A percentile compares a stretch with the other conserved stretches of the same genome.
Evolutionary conservation across 2,888 invertebrate species (phyloP).

Genomic region (Plebejus argus): DNA sequence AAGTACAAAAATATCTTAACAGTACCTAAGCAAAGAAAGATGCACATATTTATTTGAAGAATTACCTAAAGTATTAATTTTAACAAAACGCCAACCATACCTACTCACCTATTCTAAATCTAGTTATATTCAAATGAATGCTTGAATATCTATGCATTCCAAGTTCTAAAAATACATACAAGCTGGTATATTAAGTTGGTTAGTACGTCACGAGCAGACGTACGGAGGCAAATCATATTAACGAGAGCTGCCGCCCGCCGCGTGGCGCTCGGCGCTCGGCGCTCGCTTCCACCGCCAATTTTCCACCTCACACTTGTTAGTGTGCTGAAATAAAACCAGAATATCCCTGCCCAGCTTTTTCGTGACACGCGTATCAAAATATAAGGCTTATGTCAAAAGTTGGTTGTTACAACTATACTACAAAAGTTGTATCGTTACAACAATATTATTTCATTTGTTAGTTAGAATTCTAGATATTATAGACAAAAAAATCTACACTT

Average conservation of each 20-base stretch:
- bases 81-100: background rate
- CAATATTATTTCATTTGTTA: no score
- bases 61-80: no score
- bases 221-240: conserved; percentile 67
- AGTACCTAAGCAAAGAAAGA: no score
- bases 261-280: conserved; percentile 30
- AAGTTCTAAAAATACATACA: conserved; percentile 48
- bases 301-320: conserved; percentile 44
- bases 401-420: no score
- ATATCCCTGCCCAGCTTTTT: conserved; percentile 31
- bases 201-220: conserved; percentile 54
- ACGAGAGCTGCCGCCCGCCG: conserved; percentile 45
- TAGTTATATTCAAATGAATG: background rate
- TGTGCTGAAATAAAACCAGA: conserved; percentile 42
- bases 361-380: background rate
- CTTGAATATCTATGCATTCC: background rate
- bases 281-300: conserved; percentile 53
- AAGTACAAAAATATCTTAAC: no score
- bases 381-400: background rate
- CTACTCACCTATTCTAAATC: background rate
- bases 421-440: no score
- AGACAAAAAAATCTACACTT: no score
- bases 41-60: no score
- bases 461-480: no score
- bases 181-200: conserved; percentile 65